phyloP scores from a whole-genome alignment of 1,140 invertebrate genomes.

The Trichogramma pretiosum region DNA sequence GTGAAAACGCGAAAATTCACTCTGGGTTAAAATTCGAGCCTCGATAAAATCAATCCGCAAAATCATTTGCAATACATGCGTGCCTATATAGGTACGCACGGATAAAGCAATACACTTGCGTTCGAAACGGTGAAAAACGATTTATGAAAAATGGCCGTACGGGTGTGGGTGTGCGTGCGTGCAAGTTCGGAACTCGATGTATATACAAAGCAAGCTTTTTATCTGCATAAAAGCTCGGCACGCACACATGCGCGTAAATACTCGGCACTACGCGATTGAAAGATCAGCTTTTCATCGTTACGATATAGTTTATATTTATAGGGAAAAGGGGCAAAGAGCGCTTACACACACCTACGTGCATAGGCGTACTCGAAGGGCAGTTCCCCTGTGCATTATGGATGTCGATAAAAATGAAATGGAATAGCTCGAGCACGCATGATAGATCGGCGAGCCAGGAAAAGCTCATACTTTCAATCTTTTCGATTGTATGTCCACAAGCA shows the following conservation, averaged over 20 bases:
- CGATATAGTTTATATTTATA: conserved; percentile 32
- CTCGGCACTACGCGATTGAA: no score
- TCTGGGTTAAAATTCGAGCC: not conserved
- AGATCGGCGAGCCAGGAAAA: no score
- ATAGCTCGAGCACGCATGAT: no score
- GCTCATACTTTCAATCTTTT: no score
- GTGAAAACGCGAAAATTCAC: conserved; percentile 4
- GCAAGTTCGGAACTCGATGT: not conserved
- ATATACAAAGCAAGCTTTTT: no score
- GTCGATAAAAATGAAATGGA: no score
- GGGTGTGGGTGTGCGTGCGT: no score
- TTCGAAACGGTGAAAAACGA: not conserved
- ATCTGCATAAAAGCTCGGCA: not conserved
- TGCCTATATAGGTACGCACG: not conserved
- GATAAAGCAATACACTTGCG: no score
- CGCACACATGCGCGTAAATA: conserved; percentile 6
- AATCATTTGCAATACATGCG: not conserved
- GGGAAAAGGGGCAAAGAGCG: conserved; percentile 14
- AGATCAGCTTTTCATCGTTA: conserved; percentile 31
- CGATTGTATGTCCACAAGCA: no score
- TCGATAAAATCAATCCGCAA: not conserved
- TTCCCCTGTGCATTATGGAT: no score
- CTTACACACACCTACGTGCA: no score
- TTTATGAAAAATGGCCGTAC: conserved; percentile 17
- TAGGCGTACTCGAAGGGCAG: no score